These are phyloP conservation scores for Nyctalus aviator DNA, from an alignment of 2,797 vertebrate species.

Conservation along the genomic window DNA sequence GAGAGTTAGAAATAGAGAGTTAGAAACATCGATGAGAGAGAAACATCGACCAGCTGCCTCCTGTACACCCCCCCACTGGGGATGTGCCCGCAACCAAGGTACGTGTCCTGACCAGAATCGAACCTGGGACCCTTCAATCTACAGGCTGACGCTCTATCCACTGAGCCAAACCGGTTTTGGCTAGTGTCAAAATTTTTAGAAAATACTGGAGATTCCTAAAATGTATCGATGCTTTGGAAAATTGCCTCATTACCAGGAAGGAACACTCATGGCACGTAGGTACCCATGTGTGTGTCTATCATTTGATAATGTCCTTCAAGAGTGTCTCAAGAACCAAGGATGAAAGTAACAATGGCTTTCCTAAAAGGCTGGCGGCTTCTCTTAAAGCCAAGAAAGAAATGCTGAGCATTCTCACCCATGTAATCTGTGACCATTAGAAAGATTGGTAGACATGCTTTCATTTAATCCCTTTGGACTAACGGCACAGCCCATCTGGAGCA, in stretches of 20 bases:
- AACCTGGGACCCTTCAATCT: no score
- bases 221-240: neutral
- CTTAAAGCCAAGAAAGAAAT: slow-evolving; percentile 41
- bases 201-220: slow-evolving; percentile 51
- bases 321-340: neutral
- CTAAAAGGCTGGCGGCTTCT: neutral
- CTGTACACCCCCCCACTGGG: no score
- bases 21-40: no score
- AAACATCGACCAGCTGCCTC: no score
- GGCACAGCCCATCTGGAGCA: slow-evolving; percentile 49
- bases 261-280: neutral
- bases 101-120: no score
- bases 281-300: neutral
- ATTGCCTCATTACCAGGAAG: neutral
- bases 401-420: neutral
- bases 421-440: slow-evolving; percentile 66
- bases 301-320: neutral
- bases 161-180: no score
- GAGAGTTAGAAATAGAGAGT: no score
- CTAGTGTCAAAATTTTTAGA: slow-evolving; percentile 19
- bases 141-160: no score
- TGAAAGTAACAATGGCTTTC: neutral
- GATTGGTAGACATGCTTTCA: slow-evolving; percentile 41
- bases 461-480: slow-evolving; percentile 43
- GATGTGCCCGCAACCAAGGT: no score